Evolutionary conservation across 1,140 invertebrate species (phyloP).

Genomic region (Ostrea denselamellosa): DNA sequence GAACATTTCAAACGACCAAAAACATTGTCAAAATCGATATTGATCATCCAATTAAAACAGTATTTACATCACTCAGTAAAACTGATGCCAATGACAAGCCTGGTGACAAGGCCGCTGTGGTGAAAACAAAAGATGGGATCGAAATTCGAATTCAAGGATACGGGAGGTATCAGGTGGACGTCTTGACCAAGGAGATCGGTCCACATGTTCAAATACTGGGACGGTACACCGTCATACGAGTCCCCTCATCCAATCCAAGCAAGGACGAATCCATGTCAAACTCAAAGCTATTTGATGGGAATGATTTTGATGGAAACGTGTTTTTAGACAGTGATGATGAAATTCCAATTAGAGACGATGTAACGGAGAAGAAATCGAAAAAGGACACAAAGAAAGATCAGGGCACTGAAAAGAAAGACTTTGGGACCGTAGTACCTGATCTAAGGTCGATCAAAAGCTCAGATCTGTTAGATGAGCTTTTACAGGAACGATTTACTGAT

Average conservation of each 20-base stretch:
- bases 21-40: conserved; percentile 44
- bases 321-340: conserved; percentile 10
- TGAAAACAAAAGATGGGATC: conserved; percentile 1
- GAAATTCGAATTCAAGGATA: conserved; percentile 45
- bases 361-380: background rate
- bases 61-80: conserved; percentile 44
- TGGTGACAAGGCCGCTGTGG: conserved; percentile 21
- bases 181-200: conserved; percentile 33
- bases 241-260: background rate
- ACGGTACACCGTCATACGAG: conserved; percentile 38
- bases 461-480: conserved; percentile 13
- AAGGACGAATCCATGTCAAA: background rate
- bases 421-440: conserved; percentile 18
- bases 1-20: conserved; percentile 36
- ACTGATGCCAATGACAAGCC: conserved; percentile 44
- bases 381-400: background rate
- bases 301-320: conserved; percentile 18
- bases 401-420: background rate
- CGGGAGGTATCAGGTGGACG: conserved; percentile 43
- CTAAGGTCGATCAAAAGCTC: conserved; percentile 38
- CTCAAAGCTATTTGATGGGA: conserved; percentile 9
- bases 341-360: background rate
- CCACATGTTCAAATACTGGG: conserved; percentile 22
- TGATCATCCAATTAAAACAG: conserved; percentile 6
- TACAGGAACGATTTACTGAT: conserved; percentile 43